A percentile compares a stretch with the other conserved stretches of the same genome.
Conservation (phyloP, 2,888 invertebrate genomes). For the Lacanobia wlatinum region DNA sequence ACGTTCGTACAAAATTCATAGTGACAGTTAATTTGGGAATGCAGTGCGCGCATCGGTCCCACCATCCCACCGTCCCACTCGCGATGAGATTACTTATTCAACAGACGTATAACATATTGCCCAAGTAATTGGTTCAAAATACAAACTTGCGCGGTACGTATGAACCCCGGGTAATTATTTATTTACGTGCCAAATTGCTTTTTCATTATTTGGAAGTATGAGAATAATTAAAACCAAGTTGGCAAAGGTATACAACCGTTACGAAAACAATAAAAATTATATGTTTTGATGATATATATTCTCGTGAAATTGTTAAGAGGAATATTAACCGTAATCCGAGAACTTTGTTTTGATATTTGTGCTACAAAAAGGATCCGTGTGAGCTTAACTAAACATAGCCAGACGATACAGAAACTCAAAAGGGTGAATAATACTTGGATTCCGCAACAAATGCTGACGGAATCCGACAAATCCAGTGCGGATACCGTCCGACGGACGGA, state of each 20-base stretch:
- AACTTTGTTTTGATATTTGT: slow-evolving; percentile 54
- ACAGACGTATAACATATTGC: slow-evolving; percentile 86
- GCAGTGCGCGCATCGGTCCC: slow-evolving; percentile 77
- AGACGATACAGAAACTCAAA: slow-evolving; percentile 72
- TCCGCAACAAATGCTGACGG: slow-evolving; percentile 75
- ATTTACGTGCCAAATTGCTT: slow-evolving; percentile 52
- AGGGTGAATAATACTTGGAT: slow-evolving; percentile 86
- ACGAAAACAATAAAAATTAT: slow-evolving; percentile 22
- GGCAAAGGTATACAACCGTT: slow-evolving; percentile 30
- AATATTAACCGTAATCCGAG: slow-evolving; percentile 25
- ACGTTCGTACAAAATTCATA: slow-evolving; percentile 83
- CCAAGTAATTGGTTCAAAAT: slow-evolving; percentile 86
- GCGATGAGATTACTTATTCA: slow-evolving; percentile 86
- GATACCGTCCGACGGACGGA: slow-evolving; percentile 74
- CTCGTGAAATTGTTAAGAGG: slow-evolving; percentile 18
- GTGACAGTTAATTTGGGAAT: slow-evolving; percentile 89
- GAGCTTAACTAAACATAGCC: slow-evolving; percentile 70
- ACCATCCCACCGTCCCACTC: slow-evolving; percentile 55
- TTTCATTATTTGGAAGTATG: slow-evolving; percentile 51
- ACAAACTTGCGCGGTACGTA: slow-evolving; percentile 75
- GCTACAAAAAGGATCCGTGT: slow-evolving; percentile 66
- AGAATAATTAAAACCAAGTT: slow-evolving; percentile 49
- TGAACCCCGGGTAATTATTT: slow-evolving; percentile 71
- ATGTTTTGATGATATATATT: slow-evolving; percentile 32
- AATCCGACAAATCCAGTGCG: slow-evolving; percentile 83